These are phyloP conservation scores for Actenoides hombroni DNA, from an alignment of 2,113 vertebrate species.

Conservation along the genomic window DNA sequence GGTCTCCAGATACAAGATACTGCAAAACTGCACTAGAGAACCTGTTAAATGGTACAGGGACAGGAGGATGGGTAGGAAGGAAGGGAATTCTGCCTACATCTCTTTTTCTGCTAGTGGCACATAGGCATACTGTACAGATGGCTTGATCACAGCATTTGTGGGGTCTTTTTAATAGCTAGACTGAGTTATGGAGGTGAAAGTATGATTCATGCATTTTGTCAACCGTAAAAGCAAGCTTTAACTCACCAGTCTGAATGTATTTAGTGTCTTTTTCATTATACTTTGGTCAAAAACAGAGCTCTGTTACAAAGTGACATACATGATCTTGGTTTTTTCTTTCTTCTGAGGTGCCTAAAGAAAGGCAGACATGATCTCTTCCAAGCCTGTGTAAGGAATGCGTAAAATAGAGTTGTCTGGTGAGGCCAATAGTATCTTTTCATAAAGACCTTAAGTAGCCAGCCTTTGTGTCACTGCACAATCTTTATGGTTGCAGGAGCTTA, in stretches of 20 bases:
- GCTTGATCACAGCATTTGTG: not conserved
- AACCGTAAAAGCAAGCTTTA: not conserved
- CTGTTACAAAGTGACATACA: accelerated
- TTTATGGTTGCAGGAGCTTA: constrained; percentile 5
- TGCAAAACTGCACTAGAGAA: not conserved
- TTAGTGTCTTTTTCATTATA: not conserved
- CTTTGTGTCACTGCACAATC: not conserved
- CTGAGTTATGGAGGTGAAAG: not conserved
- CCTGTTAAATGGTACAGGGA: not conserved
- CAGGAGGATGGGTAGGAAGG: not conserved
- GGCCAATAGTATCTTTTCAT: not conserved
- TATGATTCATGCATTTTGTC: not conserved
- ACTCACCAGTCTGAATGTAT: not conserved
- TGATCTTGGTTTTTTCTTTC: not conserved
- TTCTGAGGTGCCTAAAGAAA: not conserved
- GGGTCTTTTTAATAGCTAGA: not conserved
- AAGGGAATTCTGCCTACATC: accelerated
- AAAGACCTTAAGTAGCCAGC: not conserved
- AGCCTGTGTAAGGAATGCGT: not conserved
- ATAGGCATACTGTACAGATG: not conserved
- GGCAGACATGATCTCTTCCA: not conserved
- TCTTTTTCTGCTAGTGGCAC: not conserved
- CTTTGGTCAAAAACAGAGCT: not conserved
- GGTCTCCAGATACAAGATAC: not conserved
- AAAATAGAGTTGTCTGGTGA: not conserved